Base-by-base conservation (phyloP, 2,888 invertebrate genomes). In the Conus canariensis region DNA sequence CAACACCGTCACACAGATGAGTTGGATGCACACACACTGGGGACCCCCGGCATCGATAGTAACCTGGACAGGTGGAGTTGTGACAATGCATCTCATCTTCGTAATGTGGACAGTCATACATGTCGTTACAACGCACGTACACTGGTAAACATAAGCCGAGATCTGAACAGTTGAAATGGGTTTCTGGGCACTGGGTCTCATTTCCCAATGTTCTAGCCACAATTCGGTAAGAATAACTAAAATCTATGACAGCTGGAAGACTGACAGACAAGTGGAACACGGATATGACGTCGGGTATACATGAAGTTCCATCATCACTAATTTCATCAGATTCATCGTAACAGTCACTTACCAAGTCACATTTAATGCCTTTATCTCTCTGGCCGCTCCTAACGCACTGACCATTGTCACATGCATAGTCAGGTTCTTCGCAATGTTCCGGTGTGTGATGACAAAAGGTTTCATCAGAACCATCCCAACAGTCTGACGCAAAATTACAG, bases 401-500 rank as follows among this genome's bases (percentile, higher is more conserved):
- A 3, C 80, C 82, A 82, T 25, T 82, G 16, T 59, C 64, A 88
- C 80, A 64, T 5, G 0, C 0, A 82, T 30, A 64, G 58, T 59
- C 25, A n/a, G 16, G 3, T 22, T 80, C 14, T 58, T 59, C 16
- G 59, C 77, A 60, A 22, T 77, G 25, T 0, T 9, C 12, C 12
- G 0, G n/a, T 19, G 9, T 0, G 16, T 86, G 45, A 2, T 67
- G 30, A 30, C 86, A 86, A 8, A 67, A 86, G 0, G 10, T 86
- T 45, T 86, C 86, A 86, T 86, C 86, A 2, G 86, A 86, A 45
- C 22, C 45, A 19, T 86, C 86, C 30, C 30, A 86, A 30, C 86
- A 86, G 67, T 86, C 86, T 10, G 19, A 30, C 0, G 67, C 30
- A 45, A 86, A 86, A 22, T 86, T 60, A n/a, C 86, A 86, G 30